Base-by-base conservation (phyloP, 1,140 invertebrate genomes). In the Coelopa frigida region DNA sequence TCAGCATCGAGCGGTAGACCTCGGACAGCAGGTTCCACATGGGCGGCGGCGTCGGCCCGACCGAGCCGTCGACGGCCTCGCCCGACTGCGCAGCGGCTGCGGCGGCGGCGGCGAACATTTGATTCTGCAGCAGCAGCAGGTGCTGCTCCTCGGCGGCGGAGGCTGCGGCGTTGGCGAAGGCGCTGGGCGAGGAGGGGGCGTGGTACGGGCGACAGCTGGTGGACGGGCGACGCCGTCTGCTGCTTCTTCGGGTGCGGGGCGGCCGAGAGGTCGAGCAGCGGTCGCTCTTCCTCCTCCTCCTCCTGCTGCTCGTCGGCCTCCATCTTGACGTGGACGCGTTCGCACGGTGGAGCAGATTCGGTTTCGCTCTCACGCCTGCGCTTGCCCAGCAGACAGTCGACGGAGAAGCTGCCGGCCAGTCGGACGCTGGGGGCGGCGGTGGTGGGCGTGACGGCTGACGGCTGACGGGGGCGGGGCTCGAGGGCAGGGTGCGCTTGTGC, bases 1-100 rank as follows among this genome's bases (percentile, higher is more conserved):
- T 53, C 31, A 68, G 48, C 59, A 68, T 68, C 10, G 63, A 59
- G 40, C 63, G 59, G 17, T 68, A 68, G 7, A 68, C 58, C 32
- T 67, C 64, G 1, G 64, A 68, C 6, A 68, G 53, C 3, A 68
- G 51, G 29, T 61, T 68, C 64, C 64, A 68, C 56, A 60, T 57
- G 18, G 62, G 61, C 17, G 56, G 57, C n/a, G 53, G 54, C 17
- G 42, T 14, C 11, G 21, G 14, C 1, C 21, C 12, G 12, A 26
- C 27, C 17, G 36, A 11, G 4, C 15, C 29, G 33, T 21, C 14
- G 32, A 32, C 4, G 39, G 39, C 20, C 31, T 36, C 42, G 43
- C 22, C 35, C 33, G 43, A 11, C 37, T 47, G 46, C 18, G 59
- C 61, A 6, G 61, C 61, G 1, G 62, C 62, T 0, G 59, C 62